These are phyloP conservation scores for Moxostoma hubbsi DNA, from an alignment of 2,797 vertebrate genomes.

Conservation along the genomic window DNA sequence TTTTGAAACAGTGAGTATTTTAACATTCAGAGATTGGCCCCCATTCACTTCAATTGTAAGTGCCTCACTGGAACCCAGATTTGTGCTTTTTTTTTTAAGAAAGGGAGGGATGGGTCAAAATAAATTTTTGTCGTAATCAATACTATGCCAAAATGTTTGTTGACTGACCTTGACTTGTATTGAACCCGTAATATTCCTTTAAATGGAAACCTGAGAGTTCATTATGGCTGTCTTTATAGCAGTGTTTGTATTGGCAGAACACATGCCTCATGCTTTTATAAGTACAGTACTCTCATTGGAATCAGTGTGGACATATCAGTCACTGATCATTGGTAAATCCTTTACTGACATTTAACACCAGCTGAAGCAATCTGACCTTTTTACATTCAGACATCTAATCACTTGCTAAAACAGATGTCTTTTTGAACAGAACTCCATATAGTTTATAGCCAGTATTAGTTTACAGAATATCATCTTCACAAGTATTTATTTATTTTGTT, in stretches of 20 bases:
- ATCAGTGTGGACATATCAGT: constrained; percentile 11
- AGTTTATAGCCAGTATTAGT: too few species aligned
- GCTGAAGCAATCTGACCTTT: constrained; percentile 4
- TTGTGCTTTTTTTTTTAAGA: too few species aligned
- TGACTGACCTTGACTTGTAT: too few species aligned
- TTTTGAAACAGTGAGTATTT: too few species aligned
- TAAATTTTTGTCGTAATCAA: too few species aligned
- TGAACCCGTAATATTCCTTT: too few species aligned
- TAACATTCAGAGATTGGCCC: too few species aligned
- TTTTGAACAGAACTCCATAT: background rate
- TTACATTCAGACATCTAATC: background rate
- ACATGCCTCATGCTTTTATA: constrained; percentile 4
- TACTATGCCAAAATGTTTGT: too few species aligned
- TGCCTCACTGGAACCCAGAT: too few species aligned
- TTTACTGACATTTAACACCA: constrained; percentile 3
- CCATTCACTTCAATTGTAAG: too few species aligned
- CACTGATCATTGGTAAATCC: background rate
- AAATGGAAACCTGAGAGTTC: constrained; percentile 25
- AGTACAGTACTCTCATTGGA: constrained; percentile 4
- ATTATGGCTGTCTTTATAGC: constrained; percentile 6
- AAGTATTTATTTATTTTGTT: background rate
- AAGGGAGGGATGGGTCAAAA: too few species aligned
- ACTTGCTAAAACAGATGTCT: background rate
- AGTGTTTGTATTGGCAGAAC: constrained; percentile 19
- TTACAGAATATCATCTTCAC: too few species aligned